Conservation (phyloP, 2,797 vertebrate species). For the Pterois miles region DNA sequence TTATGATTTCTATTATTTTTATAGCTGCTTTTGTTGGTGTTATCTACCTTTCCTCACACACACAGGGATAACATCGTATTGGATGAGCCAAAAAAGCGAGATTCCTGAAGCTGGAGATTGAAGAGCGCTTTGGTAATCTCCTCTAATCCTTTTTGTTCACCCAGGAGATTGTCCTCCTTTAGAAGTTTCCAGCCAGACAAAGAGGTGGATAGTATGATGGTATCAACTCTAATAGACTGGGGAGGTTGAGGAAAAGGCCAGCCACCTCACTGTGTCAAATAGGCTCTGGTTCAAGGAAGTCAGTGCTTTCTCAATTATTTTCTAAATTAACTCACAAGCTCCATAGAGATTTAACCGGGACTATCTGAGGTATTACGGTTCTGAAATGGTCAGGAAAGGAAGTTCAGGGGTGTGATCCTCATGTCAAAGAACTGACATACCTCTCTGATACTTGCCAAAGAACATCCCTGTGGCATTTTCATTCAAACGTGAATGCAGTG, state of each 20-base stretch:
- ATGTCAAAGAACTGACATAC: constrained; percentile 52
- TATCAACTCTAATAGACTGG: constrained; percentile 80
- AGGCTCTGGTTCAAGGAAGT: constrained; percentile 73
- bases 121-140: constrained; percentile 79
- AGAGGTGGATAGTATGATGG: constrained; percentile 78
- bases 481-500: constrained; percentile 7
- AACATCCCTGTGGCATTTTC: constrained; percentile 10
- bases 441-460: constrained; percentile 31
- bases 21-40: not conserved
- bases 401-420: constrained; percentile 42
- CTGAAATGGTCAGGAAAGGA: constrained; percentile 26
- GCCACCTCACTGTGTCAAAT: constrained; percentile 76
- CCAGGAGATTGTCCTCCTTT: constrained; percentile 81
- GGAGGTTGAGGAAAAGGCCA: constrained; percentile 81
- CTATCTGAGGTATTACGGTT: constrained; percentile 42
- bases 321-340: constrained; percentile 72
- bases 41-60: constrained; percentile 30
- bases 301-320: constrained; percentile 78
- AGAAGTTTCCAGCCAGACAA: constrained; percentile 81
- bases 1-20: constrained; percentile 19
- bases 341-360: constrained; percentile 56
- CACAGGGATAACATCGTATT: constrained; percentile 53
- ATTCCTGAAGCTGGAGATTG: constrained; percentile 69
- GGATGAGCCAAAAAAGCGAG: constrained; percentile 57
- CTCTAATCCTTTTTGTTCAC: constrained; percentile 82